phyloP scores from a whole-genome alignment of 2,888 invertebrate genomes.

The Mantis religiosa region DNA sequence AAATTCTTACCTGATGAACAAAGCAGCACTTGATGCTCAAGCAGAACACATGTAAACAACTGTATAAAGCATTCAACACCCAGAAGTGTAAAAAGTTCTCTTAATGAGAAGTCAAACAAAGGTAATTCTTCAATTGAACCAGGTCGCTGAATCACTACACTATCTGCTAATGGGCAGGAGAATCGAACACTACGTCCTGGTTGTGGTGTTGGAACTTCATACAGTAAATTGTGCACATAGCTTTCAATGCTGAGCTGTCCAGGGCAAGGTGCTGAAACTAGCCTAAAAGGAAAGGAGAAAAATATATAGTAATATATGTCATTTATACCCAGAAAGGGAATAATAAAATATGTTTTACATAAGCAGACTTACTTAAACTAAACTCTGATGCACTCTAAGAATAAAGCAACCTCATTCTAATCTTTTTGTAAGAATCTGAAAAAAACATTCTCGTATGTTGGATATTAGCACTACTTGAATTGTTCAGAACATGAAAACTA shows the following conservation, averaged over 20 bases:
- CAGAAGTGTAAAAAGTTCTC: slow-evolving; percentile 81
- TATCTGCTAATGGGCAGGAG: slow-evolving; percentile 48
- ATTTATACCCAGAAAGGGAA: too few relatives aligned
- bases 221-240: slow-evolving; percentile 90
- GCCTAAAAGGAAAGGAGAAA: background rate
- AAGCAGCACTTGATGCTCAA: slow-evolving; percentile 95
- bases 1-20: slow-evolving; percentile 73
- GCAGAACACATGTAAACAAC: slow-evolving; percentile 87
- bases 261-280: background rate
- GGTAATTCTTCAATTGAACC: slow-evolving; percentile 80
- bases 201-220: slow-evolving; percentile 87
- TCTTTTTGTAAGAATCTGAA: too few relatives aligned
- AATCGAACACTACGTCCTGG: slow-evolving; percentile 59
- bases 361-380: too few relatives aligned
- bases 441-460: too few relatives aligned
- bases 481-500: too few relatives aligned
- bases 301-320: background rate
- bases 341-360: too few relatives aligned
- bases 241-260: slow-evolving; percentile 73
- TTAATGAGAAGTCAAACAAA: slow-evolving; percentile 86
- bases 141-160: slow-evolving; percentile 68
- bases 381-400: too few relatives aligned
- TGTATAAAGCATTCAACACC: slow-evolving; percentile 90
- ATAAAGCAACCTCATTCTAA: too few relatives aligned
- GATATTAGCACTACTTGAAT: too few relatives aligned